phyloP scores from a whole-genome alignment of 2,113 vertebrate species.

The Formicarius rufipectus region DNA sequence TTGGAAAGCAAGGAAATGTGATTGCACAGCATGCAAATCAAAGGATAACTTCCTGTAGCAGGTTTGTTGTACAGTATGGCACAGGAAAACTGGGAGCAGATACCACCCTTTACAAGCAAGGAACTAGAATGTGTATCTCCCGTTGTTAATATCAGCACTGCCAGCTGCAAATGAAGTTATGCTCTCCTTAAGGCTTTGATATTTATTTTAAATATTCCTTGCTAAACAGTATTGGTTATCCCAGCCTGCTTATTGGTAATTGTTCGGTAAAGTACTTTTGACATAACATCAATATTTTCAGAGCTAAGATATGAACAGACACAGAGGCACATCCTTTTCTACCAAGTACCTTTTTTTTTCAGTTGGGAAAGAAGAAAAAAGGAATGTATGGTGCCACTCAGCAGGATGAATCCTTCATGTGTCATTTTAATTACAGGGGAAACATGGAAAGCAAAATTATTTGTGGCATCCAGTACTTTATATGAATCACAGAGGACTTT shows the following conservation, averaged over 20 bases:
- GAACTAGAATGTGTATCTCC: no score
- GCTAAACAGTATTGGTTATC: background rate
- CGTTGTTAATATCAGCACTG: background rate
- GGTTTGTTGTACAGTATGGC: background rate
- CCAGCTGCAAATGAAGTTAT: background rate
- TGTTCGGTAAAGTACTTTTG: background rate
- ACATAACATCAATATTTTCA: background rate
- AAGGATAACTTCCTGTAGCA: background rate
- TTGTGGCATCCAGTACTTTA: background rate
- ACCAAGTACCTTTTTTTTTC: background rate
- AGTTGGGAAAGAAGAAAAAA: no score
- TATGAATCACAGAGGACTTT: background rate
- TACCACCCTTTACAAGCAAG: no score
- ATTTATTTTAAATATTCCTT: background rate
- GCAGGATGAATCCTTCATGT: background rate
- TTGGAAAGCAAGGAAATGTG: background rate
- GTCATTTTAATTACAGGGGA: constrained; percentile 22
- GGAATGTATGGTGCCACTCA: background rate
- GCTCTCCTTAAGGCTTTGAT: background rate
- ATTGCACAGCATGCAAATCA: background rate
- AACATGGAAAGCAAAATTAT: background rate
- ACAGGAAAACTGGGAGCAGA: background rate
- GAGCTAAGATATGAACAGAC: background rate
- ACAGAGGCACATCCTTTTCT: background rate
- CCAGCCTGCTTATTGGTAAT: background rate